Base-by-base conservation (phyloP, 2,113 vertebrate species). In the Apus apus region DNA sequence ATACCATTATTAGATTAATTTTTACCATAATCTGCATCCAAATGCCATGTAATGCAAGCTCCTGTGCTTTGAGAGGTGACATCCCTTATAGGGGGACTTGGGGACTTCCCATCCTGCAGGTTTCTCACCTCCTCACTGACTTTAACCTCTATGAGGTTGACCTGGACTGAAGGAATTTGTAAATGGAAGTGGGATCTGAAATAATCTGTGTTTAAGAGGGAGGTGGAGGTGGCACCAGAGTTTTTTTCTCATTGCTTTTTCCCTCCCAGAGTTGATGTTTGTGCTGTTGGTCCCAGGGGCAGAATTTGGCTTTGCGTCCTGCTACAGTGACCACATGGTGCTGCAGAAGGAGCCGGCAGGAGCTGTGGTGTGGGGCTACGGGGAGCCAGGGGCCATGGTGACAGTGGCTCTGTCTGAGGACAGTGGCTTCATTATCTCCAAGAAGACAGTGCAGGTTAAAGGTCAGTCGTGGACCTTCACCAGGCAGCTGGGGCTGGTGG, bases 361-460 rank as follows among this genome's bases (percentile, higher is more conserved):
- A 43, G 98, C 99, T 1, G 96, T 98, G 82, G 32, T 99, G 57
- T 99, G 98, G 99, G 99, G 99, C 53, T 98, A 97, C 3, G 99
- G 98, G 6, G 40, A 77, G 13, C 68, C 90, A 0, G 97, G 96
- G 27, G 95, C 97, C 5, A 4, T 36, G 3, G 98, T 99, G 65
- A 97, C 85, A 0, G 64, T 99, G 75, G 91, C 12, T 27, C 51
- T 99, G 78, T 76, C 32, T 4, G 94, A 77, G 27, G 66, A 79
- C 5, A 3, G 73, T 1, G 50, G 76, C 15, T 5, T 78, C 18
- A 1, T 89, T 46, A 1, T 98, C 70, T 65, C 85, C 93, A 89
- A 95, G 92, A 98, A 97, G 86, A 79, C 22, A n/a, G 82, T 88
- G 8, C 43, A 1, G 7, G 93, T 97, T 57, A 64, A 96, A 96